phyloP scores from a whole-genome alignment of 2,888 invertebrate genomes.

The Eudemis profundana region DNA sequence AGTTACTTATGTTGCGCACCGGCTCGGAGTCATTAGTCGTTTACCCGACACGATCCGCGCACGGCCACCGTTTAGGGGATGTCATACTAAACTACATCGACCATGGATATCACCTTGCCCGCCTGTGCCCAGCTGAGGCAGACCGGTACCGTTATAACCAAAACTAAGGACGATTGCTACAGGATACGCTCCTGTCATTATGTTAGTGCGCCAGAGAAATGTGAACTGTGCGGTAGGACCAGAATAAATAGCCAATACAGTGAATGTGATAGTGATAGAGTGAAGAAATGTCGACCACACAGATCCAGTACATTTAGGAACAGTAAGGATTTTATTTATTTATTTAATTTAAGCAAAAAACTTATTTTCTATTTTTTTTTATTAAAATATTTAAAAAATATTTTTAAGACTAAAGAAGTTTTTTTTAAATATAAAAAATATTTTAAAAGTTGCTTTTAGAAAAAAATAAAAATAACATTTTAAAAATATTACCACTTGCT shows the following conservation, averaged over 20 bases:
- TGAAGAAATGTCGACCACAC: constrained; percentile 71
- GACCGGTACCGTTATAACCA: constrained; percentile 75
- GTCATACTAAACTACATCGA: constrained; percentile 67
- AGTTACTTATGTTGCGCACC: constrained; percentile 76
- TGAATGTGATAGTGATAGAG: constrained; percentile 81
- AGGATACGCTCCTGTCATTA: constrained; percentile 48
- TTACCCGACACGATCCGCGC: constrained; percentile 77
- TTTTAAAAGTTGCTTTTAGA: not conserved
- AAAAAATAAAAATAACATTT: not conserved
- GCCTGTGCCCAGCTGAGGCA: constrained; percentile 72
- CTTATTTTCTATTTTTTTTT: not conserved
- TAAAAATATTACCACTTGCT: not conserved
- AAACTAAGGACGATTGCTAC: constrained; percentile 67
- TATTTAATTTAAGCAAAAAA: constrained; percentile 30
- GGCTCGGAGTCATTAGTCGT: constrained; percentile 79
- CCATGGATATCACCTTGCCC: constrained; percentile 77
- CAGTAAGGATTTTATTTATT: constrained; percentile 70
- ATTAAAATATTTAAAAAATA: not conserved
- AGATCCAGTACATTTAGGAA: constrained; percentile 74
- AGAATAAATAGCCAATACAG: constrained; percentile 75
- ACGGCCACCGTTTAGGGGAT: constrained; percentile 77
- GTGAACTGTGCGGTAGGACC: constrained; percentile 78
- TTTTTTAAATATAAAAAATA: no score
- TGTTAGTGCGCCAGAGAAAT: constrained; percentile 63
- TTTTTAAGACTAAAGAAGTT: no score